Base-by-base conservation (phyloP, 2,888 invertebrate genomes). In the Drosophila demipolita region DNA sequence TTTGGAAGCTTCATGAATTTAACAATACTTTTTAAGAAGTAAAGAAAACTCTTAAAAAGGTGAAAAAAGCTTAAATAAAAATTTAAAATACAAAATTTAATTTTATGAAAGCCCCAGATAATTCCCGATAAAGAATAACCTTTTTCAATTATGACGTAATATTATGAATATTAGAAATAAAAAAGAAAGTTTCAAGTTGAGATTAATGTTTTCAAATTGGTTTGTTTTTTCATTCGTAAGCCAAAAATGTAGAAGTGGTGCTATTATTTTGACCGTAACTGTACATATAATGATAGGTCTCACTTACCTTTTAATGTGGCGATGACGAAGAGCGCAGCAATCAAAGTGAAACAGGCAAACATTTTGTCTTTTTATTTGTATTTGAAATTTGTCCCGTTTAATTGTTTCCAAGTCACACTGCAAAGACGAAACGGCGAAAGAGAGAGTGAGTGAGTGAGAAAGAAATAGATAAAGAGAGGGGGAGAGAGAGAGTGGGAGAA, bases 251-350 rank as follows among this genome's bases (percentile, higher is more conserved):
- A 0, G 1, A 4, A 4, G 20, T 20, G 5, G 12, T 12, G 20
- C 20, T 20, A 20, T 7, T 45, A 63, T 60, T n/a, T 11, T 40
- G 9, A 11, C n/a, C 9, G 4, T 8, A n/a, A 40, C 9, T 40
- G n/a, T 35, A 12, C 4, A 9, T 40, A 8, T 40, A 17, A 17
- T 20, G 6, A 42, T 20, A 20, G 42, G 12, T 26, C 32, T 61
- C 60, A 87, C 90, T 88, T 76, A 87, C 87, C 87, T 87, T 73
- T 83, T 55, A 86, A 52, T 59, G 62, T 63, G 64, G 58, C 73
- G 54, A 87, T 74, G 78, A 75, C 33, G 53, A 80, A 61, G 52
- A 88, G 48, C 52, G 61, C 59, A 64, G 54, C 70, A 64, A 83
- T 42, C 63, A 85, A 68, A 64, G 73, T 72, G 53, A 69, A 57